These are phyloP conservation scores for Ataeniobius toweri DNA, from an alignment of 2,797 vertebrate genomes.

Conservation along the genomic window DNA sequence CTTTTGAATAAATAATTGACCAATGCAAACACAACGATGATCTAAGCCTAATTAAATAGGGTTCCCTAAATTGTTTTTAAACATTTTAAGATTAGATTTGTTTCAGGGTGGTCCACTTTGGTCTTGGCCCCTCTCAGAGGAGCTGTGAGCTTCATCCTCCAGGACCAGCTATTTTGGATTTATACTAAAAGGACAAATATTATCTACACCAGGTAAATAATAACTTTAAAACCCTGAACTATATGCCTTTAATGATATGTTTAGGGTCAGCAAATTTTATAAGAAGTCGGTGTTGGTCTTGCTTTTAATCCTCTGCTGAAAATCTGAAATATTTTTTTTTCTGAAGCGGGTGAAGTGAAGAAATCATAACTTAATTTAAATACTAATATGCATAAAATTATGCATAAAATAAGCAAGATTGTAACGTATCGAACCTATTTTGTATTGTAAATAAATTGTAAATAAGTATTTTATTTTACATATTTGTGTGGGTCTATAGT, in stretches of 20 bases:
- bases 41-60: not conserved
- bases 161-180: not conserved
- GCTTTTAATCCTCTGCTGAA: not conserved
- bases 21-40: not conserved
- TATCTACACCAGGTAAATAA: not conserved
- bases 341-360: not conserved
- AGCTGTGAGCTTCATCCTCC: not conserved
- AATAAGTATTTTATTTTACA: not conserved
- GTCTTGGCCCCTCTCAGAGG: not conserved
- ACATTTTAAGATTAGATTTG: not conserved
- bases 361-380: not conserved
- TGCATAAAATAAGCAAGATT: not conserved
- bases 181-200: not conserved
- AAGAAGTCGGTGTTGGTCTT: not conserved
- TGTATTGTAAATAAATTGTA: slow-evolving; percentile 7
- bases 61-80: not conserved
- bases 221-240: not conserved
- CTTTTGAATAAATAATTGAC: not conserved
- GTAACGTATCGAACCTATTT: not conserved
- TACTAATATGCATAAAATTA: no score
- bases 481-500: not conserved
- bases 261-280: slow-evolving; percentile 6
- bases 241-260: not conserved
- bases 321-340: not conserved
- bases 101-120: not conserved